A percentile compares a stretch with the other conserved stretches of the same genome.
Evolutionary conservation across 2,888 invertebrate species (phyloP).

Genomic region (Actias luna): DNA sequence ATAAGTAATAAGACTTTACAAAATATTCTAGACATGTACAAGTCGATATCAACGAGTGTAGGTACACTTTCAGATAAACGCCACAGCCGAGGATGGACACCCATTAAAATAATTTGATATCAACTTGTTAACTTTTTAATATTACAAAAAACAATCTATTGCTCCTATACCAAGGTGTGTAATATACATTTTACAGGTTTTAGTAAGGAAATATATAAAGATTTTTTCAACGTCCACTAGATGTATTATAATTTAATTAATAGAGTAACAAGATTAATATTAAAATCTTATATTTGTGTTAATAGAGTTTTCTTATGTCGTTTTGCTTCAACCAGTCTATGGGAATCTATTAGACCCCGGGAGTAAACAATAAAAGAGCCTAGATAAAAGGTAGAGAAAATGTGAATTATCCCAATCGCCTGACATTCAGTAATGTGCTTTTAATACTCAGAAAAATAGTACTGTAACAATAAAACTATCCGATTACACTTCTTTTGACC

Average conservation of each 20-base stretch:
- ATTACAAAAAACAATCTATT: conserved; percentile 60
- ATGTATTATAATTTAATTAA: conserved; percentile 43
- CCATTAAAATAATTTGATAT: conserved; percentile 28
- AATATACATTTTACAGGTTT: conserved; percentile 42
- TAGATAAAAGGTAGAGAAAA: neutral
- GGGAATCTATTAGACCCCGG: neutral
- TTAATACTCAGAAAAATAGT: neutral
- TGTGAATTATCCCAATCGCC: neutral
- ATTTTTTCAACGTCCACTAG: conserved; percentile 49
- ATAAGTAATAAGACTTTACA: conserved; percentile 75
- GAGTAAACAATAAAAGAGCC: neutral
- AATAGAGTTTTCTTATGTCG: too few species aligned
- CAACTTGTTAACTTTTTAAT: conserved; percentile 56
- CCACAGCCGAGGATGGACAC: neutral
- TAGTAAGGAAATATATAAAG: conserved; percentile 46
- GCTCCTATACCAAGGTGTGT: conserved; percentile 61
- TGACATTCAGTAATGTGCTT: neutral
- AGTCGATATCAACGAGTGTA: conserved; percentile 38
- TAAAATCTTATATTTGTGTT: conserved; percentile 50
- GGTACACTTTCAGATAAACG: neutral
- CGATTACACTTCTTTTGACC: neutral
- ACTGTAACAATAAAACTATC: neutral
- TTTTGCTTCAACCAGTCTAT: neutral
- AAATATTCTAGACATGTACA: conserved; percentile 64
- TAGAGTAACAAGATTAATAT: conserved; percentile 47